These are phyloP conservation scores for Notolabrus celidotus DNA, from an alignment of 2,797 vertebrate genomes.

Conservation along the genomic window DNA sequence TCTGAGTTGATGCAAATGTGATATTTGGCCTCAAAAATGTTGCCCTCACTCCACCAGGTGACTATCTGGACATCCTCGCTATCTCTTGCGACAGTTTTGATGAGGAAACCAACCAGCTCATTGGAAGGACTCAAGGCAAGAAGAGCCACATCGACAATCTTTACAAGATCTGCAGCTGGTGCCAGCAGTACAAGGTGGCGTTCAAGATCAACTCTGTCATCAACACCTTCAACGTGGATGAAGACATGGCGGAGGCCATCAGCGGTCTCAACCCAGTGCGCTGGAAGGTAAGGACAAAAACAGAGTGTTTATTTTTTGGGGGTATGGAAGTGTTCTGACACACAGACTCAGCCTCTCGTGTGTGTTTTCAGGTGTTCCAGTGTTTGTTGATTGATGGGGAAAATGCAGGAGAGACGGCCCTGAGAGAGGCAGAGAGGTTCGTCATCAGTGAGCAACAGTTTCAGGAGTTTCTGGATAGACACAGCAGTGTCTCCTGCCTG, in stretches of 20 bases:
- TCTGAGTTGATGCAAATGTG: background rate
- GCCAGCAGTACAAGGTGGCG: conserved; percentile 90
- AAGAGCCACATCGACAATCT: conserved; percentile 93
- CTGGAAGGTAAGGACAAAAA: conserved; percentile 89
- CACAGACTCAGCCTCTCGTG: background rate
- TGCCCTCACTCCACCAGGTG: conserved; percentile 78
- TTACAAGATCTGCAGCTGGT: conserved; percentile 89
- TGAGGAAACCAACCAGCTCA: conserved; percentile 91
- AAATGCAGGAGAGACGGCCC: conserved; percentile 88
- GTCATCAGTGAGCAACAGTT: conserved; percentile 89
- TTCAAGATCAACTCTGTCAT: conserved; percentile 98
- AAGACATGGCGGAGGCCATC: conserved; percentile 91
- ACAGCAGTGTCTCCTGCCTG: conserved; percentile 87
- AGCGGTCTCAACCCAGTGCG: conserved; percentile 88
- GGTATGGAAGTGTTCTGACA: background rate
- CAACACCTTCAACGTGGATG: conserved; percentile 92
- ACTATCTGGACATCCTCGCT: conserved; percentile 93
- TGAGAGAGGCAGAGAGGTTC: conserved; percentile 92
- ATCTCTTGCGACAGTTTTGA: conserved; percentile 96
- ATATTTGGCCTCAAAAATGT: background rate
- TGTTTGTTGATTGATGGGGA: conserved; percentile 95
- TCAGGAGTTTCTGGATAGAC: conserved; percentile 88
- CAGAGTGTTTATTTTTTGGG: background rate
- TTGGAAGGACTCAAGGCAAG: conserved; percentile 91
- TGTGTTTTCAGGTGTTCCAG: conserved; percentile 90